Percentiles rank a stretch among this genome's conserved stretches.
Evolutionary conservation across 1,140 invertebrate species (phyloP).

Genomic region (Drosophila teissieri): DNA sequence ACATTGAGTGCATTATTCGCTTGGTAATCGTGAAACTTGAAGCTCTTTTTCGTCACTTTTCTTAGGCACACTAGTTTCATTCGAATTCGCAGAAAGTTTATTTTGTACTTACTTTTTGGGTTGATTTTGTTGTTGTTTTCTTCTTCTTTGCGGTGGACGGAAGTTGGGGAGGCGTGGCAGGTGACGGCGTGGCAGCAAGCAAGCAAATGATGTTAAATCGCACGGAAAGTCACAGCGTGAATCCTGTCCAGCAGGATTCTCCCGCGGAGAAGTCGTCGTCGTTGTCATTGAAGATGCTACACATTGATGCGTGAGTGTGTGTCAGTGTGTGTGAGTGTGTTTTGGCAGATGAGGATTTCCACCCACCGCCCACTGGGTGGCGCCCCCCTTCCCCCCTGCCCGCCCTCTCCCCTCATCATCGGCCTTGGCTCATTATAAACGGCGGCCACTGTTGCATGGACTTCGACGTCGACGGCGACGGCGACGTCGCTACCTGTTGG

Average conservation of each 20-base stretch:
- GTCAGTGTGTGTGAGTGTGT: background rate
- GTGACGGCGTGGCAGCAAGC: constrained; percentile 10
- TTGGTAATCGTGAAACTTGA: too few species aligned
- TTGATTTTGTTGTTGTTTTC: background rate
- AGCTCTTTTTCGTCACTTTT: background rate
- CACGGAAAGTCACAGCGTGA: constrained; percentile 46
- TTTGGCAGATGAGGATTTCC: background rate
- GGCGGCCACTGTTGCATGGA: constrained; percentile 73
- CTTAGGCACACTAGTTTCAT: background rate
- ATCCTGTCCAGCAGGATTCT: constrained; percentile 39
- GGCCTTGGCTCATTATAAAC: constrained; percentile 71
- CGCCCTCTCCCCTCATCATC: constrained; percentile 7
- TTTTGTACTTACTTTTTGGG: background rate
- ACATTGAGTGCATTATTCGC: too few species aligned
- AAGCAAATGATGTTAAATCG: constrained; percentile 63
- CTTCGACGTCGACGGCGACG: constrained; percentile 56
- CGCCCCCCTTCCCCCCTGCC: too few species aligned
- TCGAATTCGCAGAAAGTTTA: background rate
- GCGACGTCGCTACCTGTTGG: constrained; percentile 70
- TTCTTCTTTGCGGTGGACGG: background rate
- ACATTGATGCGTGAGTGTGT: constrained; percentile 22
- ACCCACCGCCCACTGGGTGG: constrained; percentile 2
- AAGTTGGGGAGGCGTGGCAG: background rate
- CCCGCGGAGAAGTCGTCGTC: constrained; percentile 22
- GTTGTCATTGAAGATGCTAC: constrained; percentile 16